Evolutionary conservation across 64 coral and sea anemone species (phyloP), one percentile per base, ranked within the genome.

Genomic region (Montipora foliosa): DNA sequence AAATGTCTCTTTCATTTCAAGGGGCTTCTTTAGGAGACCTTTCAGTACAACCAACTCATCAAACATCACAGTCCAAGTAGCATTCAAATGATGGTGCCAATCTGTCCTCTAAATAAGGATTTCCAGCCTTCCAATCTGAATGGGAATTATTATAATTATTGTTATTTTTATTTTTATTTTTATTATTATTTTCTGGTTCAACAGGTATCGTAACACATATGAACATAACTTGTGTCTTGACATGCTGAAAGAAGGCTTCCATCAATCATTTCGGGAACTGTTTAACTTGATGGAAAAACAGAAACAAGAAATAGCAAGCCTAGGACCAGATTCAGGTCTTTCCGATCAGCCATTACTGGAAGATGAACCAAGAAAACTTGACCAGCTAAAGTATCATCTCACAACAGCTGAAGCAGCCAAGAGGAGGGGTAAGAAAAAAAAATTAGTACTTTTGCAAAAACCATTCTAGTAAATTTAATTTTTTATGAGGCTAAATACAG

Each of bases 201-300:
- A 67, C 83, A 99, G 97, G 51, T 89, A 99, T 80, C 97, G 97
- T 44, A 99, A 99, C 58, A 92, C 89, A 53, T 99, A 99, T 92
- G 92, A 96, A 61, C 97, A 99, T 66, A 99, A 99, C 60, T 74
- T 99, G 78, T 99, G 97, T 76, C 88, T 99, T 50, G 97, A 99
- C 74, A 99, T 99, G 97, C 80, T 99, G 74, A 96, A 96, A 89
- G 97, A 99, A 75, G 97, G 97, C 64, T 99, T 96, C 69, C 97
- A 99, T 71, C 95, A 96, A 84, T 99, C 97, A 58, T 99, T 96
- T 50, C 91, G 92, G 74, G 97, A 99, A 71, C 76, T 99, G 51
- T 99, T 99, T 76, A 96, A 96, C 53, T 74, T 99, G 5, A 94
- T 99, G 92, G 91, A 89, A 69, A 88, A 94, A 84, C 95, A 99